These are phyloP conservation scores for Onychomys leucogaster DNA, from an alignment of 2,797 vertebrate species.

Conservation along the genomic window DNA sequence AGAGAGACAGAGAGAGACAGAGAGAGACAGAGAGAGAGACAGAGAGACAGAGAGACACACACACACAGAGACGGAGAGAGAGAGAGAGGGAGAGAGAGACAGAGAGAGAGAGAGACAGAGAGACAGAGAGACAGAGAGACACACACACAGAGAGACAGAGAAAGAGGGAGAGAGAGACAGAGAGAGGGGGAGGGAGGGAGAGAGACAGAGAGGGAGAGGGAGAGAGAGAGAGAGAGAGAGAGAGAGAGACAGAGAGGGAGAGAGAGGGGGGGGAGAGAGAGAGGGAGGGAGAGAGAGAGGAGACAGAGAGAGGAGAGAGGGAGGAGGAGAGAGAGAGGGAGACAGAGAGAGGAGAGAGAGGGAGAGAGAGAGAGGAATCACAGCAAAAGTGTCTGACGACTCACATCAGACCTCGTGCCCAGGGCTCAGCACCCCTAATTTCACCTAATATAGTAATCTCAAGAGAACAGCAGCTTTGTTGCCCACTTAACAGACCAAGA, in stretches of 20 bases:
- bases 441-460: neutral
- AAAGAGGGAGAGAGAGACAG: too few species aligned
- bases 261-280: too few species aligned
- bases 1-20: too few species aligned
- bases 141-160: too few species aligned
- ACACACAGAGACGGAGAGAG: too few species aligned
- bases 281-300: neutral
- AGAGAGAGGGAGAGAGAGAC: too few species aligned
- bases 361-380: neutral
- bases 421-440: neutral
- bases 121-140: too few species aligned
- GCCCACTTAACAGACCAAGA: constrained; percentile 23
- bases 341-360: too few species aligned
- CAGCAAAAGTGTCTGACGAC: neutral
- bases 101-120: too few species aligned
- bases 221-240: neutral
- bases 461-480: neutral
- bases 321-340: neutral
- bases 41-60: too few species aligned
- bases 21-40: too few species aligned
- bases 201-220: too few species aligned
- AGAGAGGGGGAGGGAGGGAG: neutral
- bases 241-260: neutral
- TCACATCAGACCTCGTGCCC: neutral
- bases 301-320: neutral